phyloP scores from a whole-genome alignment of 2,888 invertebrate genomes.

The Drosophila testacea region DNA sequence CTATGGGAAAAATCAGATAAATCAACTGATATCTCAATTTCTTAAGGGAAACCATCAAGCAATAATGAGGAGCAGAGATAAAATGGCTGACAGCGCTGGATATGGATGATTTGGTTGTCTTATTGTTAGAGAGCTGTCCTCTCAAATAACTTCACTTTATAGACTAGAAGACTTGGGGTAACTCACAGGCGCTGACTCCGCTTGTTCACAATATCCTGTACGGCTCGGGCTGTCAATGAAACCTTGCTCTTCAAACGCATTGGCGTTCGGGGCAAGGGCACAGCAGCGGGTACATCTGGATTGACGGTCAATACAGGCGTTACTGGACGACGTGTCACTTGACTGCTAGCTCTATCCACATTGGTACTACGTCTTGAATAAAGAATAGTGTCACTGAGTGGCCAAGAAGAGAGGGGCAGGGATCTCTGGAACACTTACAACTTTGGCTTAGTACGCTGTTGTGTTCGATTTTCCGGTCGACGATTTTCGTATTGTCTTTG shows the following conservation, averaged over 20 bases:
- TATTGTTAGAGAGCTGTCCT: background rate
- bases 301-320: constrained; percentile 75
- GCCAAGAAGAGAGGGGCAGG: background rate
- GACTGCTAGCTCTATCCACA: constrained; percentile 71
- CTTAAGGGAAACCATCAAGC: background rate
- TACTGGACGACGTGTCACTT: constrained; percentile 71
- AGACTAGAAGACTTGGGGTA: background rate
- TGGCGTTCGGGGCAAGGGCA: constrained; percentile 80
- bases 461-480: constrained; percentile 49
- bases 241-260: constrained; percentile 78
- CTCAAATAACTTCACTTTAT: background rate
- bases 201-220: constrained; percentile 77
- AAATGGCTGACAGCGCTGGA: constrained; percentile 18
- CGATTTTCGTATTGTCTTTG: constrained; percentile 44
- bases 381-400: constrained; percentile 24
- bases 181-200: constrained; percentile 78
- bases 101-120: constrained; percentile 12
- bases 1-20: constrained; percentile 43
- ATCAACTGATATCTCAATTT: background rate
- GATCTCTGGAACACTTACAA: constrained; percentile 62
- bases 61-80: background rate
- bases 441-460: constrained; percentile 68
- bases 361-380: constrained; percentile 60
- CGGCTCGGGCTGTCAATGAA: constrained; percentile 78
- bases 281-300: constrained; percentile 77